These are phyloP conservation scores for Micrasema longulum DNA, from an alignment of 1,140 invertebrate species.

Conservation along the genomic window DNA sequence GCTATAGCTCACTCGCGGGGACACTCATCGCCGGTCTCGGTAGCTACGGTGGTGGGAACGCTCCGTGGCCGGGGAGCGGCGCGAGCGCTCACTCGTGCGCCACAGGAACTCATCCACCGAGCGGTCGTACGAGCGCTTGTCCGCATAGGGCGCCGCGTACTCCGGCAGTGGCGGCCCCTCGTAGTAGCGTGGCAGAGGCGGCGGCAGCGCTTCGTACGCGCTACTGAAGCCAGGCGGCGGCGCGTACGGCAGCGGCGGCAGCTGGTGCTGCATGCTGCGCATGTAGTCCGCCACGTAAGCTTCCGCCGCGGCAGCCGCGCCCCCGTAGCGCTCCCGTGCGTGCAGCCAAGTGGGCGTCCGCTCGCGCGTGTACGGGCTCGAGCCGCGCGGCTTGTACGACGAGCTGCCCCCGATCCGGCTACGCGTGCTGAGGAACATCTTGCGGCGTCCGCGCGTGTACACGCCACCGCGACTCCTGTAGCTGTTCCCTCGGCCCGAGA, in stretches of 20 bases:
- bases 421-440: constrained; percentile 66
- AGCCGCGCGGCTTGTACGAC: constrained; percentile 70
- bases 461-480: constrained; percentile 62
- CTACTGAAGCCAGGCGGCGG: constrained; percentile 72
- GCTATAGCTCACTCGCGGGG: constrained; percentile 13
- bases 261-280: constrained; percentile 83
- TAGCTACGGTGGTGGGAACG: constrained; percentile 68
- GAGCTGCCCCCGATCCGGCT: constrained; percentile 63
- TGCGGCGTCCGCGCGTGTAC: constrained; percentile 65
- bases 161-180: constrained; percentile 75
- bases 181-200: constrained; percentile 81
- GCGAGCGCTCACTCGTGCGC: constrained; percentile 77
- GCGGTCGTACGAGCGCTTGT: constrained; percentile 86
- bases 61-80: constrained; percentile 68
- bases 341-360: constrained; percentile 63
- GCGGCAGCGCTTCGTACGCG: constrained; percentile 78
- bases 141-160: constrained; percentile 69
- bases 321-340: constrained; percentile 64
- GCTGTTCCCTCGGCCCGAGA: constrained; percentile 60
- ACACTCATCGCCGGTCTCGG: constrained; percentile 61
- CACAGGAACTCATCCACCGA: constrained; percentile 92
- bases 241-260: constrained; percentile 80
- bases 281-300: constrained; percentile 84
- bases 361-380: constrained; percentile 66
- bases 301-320: constrained; percentile 76